Conservation (phyloP, 2,888 invertebrate species). For the Limnephilus auricula region DNA sequence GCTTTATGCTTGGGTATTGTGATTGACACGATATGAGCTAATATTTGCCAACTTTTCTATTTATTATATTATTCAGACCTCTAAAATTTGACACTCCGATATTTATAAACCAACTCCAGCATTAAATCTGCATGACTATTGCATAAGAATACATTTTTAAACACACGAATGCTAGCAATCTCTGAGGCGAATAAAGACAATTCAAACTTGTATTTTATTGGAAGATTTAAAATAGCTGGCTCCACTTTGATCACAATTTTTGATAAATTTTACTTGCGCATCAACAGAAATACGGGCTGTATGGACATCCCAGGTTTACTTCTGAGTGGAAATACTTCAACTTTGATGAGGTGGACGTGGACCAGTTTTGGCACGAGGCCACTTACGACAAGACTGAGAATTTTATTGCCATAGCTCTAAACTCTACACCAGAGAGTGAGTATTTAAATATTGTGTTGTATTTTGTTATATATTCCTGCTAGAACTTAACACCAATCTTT, state of each 20-base stretch:
- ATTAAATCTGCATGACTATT: not conserved
- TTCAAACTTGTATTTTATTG: conserved; percentile 16
- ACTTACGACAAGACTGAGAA: conserved; percentile 78
- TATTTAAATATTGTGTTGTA: conserved; percentile 60
- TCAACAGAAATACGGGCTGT: conserved; percentile 75
- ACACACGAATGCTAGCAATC: not conserved
- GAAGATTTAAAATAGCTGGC: not conserved
- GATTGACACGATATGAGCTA: not conserved
- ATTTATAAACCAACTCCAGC: not conserved
- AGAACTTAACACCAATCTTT: not conserved
- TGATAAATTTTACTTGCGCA: not conserved
- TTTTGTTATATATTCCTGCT: not conserved
- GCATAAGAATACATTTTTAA: conserved; percentile 20
- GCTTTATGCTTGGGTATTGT: too few relatives aligned
- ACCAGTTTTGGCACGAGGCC: conserved; percentile 79
- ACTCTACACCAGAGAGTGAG: conserved; percentile 75
- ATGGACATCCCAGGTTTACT: conserved; percentile 75
- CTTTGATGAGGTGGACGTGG: conserved; percentile 76
- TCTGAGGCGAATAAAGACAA: conserved; percentile 59
- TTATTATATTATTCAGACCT: too few relatives aligned
- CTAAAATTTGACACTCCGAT: too few relatives aligned
- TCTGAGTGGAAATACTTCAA: conserved; percentile 79
- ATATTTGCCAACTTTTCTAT: not conserved
- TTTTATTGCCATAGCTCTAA: conserved; percentile 78
- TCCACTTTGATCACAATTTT: not conserved